phyloP scores from a whole-genome alignment of 1,140 invertebrate species.

The Chionoecetes opilio region DNA sequence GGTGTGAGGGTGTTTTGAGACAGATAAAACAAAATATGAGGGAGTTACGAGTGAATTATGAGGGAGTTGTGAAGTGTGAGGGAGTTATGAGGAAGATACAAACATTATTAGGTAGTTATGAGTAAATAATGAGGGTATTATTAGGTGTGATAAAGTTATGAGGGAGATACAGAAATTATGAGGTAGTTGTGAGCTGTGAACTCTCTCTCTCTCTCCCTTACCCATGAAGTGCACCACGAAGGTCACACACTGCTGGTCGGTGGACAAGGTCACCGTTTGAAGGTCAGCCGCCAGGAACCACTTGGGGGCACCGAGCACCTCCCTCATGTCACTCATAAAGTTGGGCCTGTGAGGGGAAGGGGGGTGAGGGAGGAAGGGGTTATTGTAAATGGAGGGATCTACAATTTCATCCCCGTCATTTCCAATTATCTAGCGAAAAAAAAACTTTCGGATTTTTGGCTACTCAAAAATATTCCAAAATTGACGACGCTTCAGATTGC shows the following conservation, averaged over 20 bases:
- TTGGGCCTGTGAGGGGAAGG: constrained; percentile 86
- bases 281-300: constrained; percentile 95
- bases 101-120: background rate
- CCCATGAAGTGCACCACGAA: constrained; percentile 94
- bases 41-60: background rate
- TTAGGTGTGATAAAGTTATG: background rate
- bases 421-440: too few species aligned
- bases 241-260: constrained; percentile 93
- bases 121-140: background rate
- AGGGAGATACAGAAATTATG: background rate
- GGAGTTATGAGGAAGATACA: too few species aligned
- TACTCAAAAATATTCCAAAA: too few species aligned
- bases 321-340: constrained; percentile 92
- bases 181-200: too few species aligned
- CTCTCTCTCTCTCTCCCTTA: constrained; percentile 80
- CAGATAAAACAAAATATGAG: background rate
- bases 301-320: constrained; percentile 93
- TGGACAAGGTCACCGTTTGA: constrained; percentile 90
- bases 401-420: too few species aligned
- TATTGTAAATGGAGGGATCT: background rate
- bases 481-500: too few species aligned
- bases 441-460: too few species aligned
- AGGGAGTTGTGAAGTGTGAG: too few species aligned
- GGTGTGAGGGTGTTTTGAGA: background rate
- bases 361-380: too few species aligned